phyloP scores from a whole-genome alignment of 2,888 invertebrate species.

The Pseudanteris insignis region DNA sequence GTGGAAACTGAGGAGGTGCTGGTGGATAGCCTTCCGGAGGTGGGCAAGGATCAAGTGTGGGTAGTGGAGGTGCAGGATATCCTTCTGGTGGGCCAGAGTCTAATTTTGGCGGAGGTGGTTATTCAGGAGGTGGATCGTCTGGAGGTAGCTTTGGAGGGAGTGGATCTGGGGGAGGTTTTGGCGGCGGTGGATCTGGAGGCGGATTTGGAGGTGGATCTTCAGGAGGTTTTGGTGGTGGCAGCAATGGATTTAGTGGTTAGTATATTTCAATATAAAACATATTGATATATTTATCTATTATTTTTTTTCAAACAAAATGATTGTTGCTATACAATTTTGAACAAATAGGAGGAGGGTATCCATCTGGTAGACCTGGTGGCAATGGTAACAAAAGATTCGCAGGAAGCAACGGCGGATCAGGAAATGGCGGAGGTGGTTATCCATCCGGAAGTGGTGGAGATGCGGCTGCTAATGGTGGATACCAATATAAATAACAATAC shows the following conservation, averaged over 20 bases:
- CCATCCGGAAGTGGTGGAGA: conserved; percentile 62
- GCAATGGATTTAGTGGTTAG: conserved; percentile 50
- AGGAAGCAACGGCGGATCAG: conserved; percentile 46
- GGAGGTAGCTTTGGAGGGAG: conserved; percentile 9
- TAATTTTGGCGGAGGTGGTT: conserved; percentile 12
- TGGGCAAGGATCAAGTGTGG: too few relatives aligned
- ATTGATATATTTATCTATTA: too few relatives aligned
- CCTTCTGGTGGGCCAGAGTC: conserved; percentile 30
- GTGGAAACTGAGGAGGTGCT: conserved; percentile 15
- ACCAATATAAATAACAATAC: conserved; percentile 65
- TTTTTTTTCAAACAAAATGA: too few relatives aligned
- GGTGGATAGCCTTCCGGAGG: conserved; percentile 38
- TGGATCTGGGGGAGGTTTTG: conserved; percentile 34
- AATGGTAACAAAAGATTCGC: conserved; percentile 36
- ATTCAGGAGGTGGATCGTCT: conserved; percentile 20
- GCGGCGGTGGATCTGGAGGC: conserved; percentile 34
- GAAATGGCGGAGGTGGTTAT: conserved; percentile 52
- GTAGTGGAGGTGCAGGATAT: conserved; percentile 34
- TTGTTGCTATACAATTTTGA: too few relatives aligned
- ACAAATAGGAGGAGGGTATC: too few relatives aligned
- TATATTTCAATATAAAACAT: too few relatives aligned
- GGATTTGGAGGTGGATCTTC: conserved; percentile 44
- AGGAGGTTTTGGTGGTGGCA: conserved; percentile 50
- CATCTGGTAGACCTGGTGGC: conserved; percentile 11
- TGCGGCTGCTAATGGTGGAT: conserved; percentile 62